Evolutionary conservation across 2,888 invertebrate genomes (phyloP).

Genomic region (Lottia gigantea): DNA sequence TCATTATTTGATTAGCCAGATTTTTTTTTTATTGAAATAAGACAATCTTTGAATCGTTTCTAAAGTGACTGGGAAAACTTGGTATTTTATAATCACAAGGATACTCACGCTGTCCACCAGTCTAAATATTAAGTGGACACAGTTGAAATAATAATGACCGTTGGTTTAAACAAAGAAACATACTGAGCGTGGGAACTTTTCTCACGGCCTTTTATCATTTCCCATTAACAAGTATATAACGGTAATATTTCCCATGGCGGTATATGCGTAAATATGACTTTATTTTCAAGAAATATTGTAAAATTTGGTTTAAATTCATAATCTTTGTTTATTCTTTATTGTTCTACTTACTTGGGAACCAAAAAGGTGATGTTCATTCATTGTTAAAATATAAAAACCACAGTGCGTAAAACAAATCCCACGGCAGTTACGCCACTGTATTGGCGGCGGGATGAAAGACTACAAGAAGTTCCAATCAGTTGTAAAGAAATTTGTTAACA

Average conservation of each 20-base stretch:
- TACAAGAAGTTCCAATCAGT: too few species aligned
- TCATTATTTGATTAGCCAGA: constrained; percentile 2
- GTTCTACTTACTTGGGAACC: constrained; percentile 42
- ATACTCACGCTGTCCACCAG: neutral
- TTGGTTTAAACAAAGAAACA: neutral
- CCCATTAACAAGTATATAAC: neutral
- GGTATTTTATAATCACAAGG: constrained; percentile 1
- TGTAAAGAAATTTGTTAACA: neutral
- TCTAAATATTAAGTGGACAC: constrained; percentile 5
- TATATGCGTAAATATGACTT: too few species aligned
- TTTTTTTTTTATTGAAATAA: neutral
- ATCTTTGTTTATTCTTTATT: neutral
- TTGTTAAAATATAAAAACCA: constrained; percentile 27
- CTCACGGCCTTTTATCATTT: neutral
- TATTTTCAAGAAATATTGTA: too few species aligned
- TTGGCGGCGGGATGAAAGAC: neutral
- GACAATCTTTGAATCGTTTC: constrained; percentile 4
- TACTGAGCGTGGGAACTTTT: constrained; percentile 7
- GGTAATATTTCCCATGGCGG: too few species aligned
- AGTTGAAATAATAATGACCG: neutral
- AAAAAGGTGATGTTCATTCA: constrained; percentile 54
- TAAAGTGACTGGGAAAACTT: constrained; percentile 4
- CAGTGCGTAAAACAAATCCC: constrained; percentile 8
- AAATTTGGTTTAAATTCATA: too few species aligned
- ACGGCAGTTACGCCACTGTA: constrained; percentile 3